Evolutionary conservation across 2,113 vertebrate genomes (phyloP).

Genomic region (Fregetta grallaria): DNA sequence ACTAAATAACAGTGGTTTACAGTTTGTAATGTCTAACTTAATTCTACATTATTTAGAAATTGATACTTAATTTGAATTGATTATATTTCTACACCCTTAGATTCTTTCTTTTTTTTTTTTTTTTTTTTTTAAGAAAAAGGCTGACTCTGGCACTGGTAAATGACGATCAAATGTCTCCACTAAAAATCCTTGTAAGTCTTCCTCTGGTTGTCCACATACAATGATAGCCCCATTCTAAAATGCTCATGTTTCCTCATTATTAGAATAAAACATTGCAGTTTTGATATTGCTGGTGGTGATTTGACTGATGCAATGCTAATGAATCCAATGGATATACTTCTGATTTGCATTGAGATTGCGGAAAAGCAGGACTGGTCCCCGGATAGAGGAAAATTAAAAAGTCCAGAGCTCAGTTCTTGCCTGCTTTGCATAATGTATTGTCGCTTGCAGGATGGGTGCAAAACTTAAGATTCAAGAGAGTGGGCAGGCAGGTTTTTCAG

Average conservation of each 20-base stretch:
- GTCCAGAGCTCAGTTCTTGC: not conserved
- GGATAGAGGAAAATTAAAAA: conserved; percentile 47
- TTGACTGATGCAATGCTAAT: conserved; percentile 55
- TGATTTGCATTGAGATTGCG: conserved; percentile 29
- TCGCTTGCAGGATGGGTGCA: conserved; percentile 37
- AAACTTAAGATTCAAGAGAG: conserved; percentile 35
- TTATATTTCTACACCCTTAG: conserved; percentile 43
- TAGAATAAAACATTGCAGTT: not conserved
- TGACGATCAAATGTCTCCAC: not conserved
- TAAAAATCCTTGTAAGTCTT: not conserved
- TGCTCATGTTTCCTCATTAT: conserved; percentile 5
- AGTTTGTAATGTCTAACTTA: conserved; percentile 41
- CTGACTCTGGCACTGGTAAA: conserved; percentile 1
- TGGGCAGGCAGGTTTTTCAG: conserved; percentile 25
- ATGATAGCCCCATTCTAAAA: not conserved
- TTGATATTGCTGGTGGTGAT: conserved; percentile 24
- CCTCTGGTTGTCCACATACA: not conserved
- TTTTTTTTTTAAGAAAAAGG: not conserved
- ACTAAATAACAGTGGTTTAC: conserved; percentile 50
- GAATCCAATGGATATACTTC: conserved; percentile 29
- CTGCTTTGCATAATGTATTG: conserved; percentile 36
- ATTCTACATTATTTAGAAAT: conserved; percentile 62
- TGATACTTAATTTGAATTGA: conserved; percentile 54
- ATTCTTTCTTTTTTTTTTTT: not conserved
- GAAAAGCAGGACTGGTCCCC: conserved; percentile 48